Evolutionary conservation across 2,888 invertebrate species (phyloP), one percentile per base, ranked within the genome.

Genomic region (Morpho helenor): DNA sequence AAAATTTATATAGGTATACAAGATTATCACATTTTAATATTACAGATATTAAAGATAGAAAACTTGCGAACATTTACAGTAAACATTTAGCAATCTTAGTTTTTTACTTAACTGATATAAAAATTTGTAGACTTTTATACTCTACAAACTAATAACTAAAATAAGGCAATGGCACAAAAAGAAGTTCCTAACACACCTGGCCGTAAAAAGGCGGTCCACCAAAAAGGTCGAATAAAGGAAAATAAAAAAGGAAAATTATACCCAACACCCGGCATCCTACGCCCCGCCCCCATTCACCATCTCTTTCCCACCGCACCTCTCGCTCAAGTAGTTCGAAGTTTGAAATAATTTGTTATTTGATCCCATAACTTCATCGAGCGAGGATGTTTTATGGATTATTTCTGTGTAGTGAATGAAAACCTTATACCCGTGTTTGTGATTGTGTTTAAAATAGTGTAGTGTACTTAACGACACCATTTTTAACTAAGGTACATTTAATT

Each of bases 281-380:
- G 73, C 80, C 68, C 83, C 86, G 80, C 87, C 63, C 31, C 84
- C 74, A 65, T 65, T 57, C 16, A 50, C 55, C 50, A 43, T 72
- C 68, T 60, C 74, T 49, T 44, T 82, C 78, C 49, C 70, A 65
- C 73, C 50, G 54, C 53, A 23, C 66, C 57, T 80, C 80, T 71
- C 75, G 54, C 63, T 84, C 79, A 66, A 55, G 63, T 68, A 62
- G 49, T 61, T 53, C 56, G 55, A 57, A 47, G 77, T 77, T 77
- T 80, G 86, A 84, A 86, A 87, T 73, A 75, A 70, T 74, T 74
- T 86, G 87, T 89, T 83, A 89, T 88, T 84, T 84, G 88, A 89
- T 73, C 77, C 85, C 73, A 59, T 67, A 73, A 68, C 77, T 69
- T 69, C 77, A 65, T 49, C 46, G 66, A 59, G 82, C 63, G 80